Percentiles rank a stretch among this genome's conserved stretches.
Conservation (phyloP, 2,113 vertebrate genomes). For the Tragelaphus scriptus region DNA sequence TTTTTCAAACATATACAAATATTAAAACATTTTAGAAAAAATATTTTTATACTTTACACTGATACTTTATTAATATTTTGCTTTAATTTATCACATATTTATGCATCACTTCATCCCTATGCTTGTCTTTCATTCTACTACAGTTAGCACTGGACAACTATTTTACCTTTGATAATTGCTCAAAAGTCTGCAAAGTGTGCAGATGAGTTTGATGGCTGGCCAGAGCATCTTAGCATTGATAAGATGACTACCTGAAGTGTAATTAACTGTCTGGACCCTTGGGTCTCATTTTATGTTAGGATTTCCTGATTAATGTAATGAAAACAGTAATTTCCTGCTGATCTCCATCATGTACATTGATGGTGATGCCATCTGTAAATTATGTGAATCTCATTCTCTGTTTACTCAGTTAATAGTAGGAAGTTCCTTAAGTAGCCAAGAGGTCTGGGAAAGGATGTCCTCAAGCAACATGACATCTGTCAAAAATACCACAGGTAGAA, state of each 20-base stretch:
- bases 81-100: background rate
- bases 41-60: background rate
- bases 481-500: background rate
- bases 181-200: background rate
- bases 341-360: background rate
- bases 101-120: background rate
- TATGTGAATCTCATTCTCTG: background rate
- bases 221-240: background rate
- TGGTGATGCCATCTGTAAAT: background rate
- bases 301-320: background rate
- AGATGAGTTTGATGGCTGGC: background rate
- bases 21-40: background rate
- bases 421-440: background rate
- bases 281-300: background rate
- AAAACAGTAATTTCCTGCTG: background rate
- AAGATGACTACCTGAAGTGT: background rate
- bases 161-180: background rate
- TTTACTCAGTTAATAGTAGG: background rate
- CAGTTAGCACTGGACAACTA: background rate
- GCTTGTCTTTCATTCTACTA: background rate
- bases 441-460: background rate
- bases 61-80: background rate
- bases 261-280: background rate
- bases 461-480: background rate
- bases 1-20: background rate